phyloP scores from a whole-genome alignment of 2,113 vertebrate genomes.

The Platysternon megacephalum region DNA sequence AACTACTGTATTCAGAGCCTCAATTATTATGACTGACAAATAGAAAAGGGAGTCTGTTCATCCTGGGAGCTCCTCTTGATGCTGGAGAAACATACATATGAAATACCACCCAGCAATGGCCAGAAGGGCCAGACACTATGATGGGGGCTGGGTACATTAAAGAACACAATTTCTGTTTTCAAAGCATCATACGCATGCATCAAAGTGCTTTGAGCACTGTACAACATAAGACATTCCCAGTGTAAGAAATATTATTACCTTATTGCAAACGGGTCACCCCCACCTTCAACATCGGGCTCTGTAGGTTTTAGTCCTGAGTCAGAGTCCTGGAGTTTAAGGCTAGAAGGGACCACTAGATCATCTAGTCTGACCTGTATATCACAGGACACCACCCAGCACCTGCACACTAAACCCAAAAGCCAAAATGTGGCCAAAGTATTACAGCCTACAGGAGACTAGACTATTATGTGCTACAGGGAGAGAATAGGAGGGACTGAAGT shows the following conservation, averaged over 20 bases:
- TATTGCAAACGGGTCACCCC: neutral
- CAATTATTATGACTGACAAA: constrained; percentile 23
- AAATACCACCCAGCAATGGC: neutral
- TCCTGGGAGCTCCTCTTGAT: neutral
- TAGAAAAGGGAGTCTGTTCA: neutral
- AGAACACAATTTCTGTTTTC: neutral
- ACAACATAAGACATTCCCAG: neutral
- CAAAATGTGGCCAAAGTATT: neutral
- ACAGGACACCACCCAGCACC: neutral
- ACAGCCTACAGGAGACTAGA: neutral
- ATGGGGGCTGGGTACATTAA: neutral
- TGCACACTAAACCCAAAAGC: neutral
- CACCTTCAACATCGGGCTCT: neutral
- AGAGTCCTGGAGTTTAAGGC: neutral
- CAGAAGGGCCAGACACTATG: neutral
- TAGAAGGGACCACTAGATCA: neutral
- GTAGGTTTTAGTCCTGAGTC: neutral
- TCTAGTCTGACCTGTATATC: neutral
- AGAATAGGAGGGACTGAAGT: neutral
- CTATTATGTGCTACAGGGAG: neutral
- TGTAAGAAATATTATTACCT: neutral
- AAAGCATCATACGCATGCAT: neutral
- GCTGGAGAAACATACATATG: neutral
- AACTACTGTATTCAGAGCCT: constrained; percentile 11
- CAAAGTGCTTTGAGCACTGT: neutral